Evolutionary conservation across 2,888 invertebrate genomes (phyloP).

Genomic region (Sphaerophoria rueppellii): DNA sequence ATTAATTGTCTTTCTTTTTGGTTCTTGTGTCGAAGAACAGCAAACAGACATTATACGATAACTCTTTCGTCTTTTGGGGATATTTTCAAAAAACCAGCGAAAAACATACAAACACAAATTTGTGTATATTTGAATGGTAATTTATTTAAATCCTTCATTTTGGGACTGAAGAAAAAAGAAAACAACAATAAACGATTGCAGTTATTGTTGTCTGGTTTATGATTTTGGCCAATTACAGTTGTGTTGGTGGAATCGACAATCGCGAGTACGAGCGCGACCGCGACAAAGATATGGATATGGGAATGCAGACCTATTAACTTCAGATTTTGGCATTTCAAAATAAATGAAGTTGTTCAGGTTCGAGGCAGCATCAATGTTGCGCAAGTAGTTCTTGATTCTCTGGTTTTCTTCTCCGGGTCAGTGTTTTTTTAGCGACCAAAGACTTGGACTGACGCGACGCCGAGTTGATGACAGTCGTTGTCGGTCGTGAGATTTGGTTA

Average conservation of each 20-base stretch:
- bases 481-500: slow-evolving; percentile 45
- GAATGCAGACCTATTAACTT: slow-evolving; percentile 64
- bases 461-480: not conserved
- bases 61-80: slow-evolving; percentile 52
- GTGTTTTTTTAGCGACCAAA: slow-evolving; percentile 3
- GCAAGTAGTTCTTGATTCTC: slow-evolving; percentile 44
- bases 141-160: slow-evolving; percentile 67
- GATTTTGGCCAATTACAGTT: slow-evolving; percentile 45
- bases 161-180: slow-evolving; percentile 25
- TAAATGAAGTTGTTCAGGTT: slow-evolving; percentile 62
- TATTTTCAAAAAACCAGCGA: slow-evolving; percentile 41
- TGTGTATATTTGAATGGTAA: slow-evolving; percentile 62
- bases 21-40: slow-evolving; percentile 16
- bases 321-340: slow-evolving; percentile 60
- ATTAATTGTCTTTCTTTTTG: slow-evolving; percentile 55
- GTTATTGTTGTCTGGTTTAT: slow-evolving; percentile 66
- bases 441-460: not conserved
- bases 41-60: slow-evolving; percentile 38
- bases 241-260: slow-evolving; percentile 25
- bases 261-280: not conserved
- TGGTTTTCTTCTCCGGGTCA: slow-evolving; percentile 29
- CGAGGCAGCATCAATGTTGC: slow-evolving; percentile 7
- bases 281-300: slow-evolving; percentile 19
- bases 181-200: slow-evolving; percentile 42
- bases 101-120: slow-evolving; percentile 19